Percentiles rank a stretch among this genome's conserved stretches.
These are phyloP conservation scores for Datnioides undecimradiatus DNA, from an alignment of 2,113 vertebrate species.

Conservation along the genomic window DNA sequence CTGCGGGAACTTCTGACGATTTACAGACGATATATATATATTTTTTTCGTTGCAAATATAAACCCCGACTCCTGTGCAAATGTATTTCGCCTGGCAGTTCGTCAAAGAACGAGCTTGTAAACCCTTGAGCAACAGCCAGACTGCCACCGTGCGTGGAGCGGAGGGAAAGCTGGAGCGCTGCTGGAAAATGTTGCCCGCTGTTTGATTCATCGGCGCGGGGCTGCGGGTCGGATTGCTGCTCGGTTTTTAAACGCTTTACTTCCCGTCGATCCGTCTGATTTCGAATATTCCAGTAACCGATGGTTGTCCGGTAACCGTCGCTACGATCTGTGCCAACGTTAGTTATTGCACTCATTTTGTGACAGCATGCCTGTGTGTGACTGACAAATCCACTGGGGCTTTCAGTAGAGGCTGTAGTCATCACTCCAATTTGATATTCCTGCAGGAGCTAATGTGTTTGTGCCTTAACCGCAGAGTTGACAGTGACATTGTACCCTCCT, in stretches of 20 bases:
- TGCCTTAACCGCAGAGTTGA: slow-evolving; percentile 2
- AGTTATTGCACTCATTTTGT: not conserved
- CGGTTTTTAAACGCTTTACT: slow-evolving; percentile 30
- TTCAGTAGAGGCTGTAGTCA: not conserved
- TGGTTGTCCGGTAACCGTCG: not conserved
- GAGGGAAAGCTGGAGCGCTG: slow-evolving; percentile 46
- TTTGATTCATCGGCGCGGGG: slow-evolving; percentile 37
- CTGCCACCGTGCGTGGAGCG: slow-evolving; percentile 70
- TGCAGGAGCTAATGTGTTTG: not conserved
- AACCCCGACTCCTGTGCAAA: not conserved
- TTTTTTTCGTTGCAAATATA: not conserved
- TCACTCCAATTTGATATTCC: slow-evolving; percentile 19
- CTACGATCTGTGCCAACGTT: not conserved
- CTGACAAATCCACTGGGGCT: slow-evolving; percentile 7
- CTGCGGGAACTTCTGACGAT: not conserved
- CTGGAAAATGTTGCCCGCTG: slow-evolving; percentile 26
- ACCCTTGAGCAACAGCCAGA: slow-evolving; percentile 51
- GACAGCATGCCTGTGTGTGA: not conserved
- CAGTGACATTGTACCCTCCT: not conserved
- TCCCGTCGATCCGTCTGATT: not conserved
- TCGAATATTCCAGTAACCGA: slow-evolving; percentile 2
- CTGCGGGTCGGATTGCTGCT: slow-evolving; percentile 37
- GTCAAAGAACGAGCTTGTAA: not conserved
- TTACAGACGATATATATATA: not conserved
- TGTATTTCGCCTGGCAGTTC: not conserved